Percentiles rank a stretch among this genome's conserved stretches.
phyloP scores from a whole-genome alignment of 1,140 invertebrate genomes.

The Magallana ariakensis region DNA sequence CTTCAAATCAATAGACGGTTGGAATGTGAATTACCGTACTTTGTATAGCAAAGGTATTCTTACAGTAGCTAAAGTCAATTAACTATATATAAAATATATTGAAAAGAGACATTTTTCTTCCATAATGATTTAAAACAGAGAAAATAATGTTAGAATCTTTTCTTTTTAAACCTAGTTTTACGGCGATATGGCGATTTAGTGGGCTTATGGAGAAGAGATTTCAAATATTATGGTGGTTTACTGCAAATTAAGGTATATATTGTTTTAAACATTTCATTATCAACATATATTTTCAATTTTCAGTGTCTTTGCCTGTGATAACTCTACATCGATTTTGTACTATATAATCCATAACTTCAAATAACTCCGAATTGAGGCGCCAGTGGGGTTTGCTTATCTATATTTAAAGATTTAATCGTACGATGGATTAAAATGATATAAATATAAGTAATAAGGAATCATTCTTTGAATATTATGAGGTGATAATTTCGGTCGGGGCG shows the following conservation, averaged over 20 bases:
- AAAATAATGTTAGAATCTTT: neutral
- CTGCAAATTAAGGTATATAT: neutral
- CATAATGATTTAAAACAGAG: neutral
- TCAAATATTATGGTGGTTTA: neutral
- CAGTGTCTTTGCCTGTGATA: too few relatives aligned
- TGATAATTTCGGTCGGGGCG: too few relatives aligned
- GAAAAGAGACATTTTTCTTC: neutral
- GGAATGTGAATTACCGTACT: neutral
- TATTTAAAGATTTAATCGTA: too few relatives aligned
- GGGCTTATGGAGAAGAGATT: constrained; percentile 16
- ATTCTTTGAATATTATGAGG: too few relatives aligned
- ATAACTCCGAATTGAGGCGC: too few relatives aligned
- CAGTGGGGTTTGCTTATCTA: too few relatives aligned
- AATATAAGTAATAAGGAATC: too few relatives aligned
- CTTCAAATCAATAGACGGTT: neutral
- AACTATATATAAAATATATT: neutral
- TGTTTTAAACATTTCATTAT: neutral
- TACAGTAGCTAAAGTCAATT: neutral
- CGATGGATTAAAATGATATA: too few relatives aligned
- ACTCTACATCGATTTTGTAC: too few relatives aligned
- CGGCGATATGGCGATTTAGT: neutral
- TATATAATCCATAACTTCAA: too few relatives aligned
- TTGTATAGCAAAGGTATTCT: neutral
- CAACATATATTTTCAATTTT: too few relatives aligned
- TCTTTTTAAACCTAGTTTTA: neutral